Evolutionary conservation across 2,888 invertebrate genomes (phyloP).

Genomic region (Drosophila trichaetosa): DNA sequence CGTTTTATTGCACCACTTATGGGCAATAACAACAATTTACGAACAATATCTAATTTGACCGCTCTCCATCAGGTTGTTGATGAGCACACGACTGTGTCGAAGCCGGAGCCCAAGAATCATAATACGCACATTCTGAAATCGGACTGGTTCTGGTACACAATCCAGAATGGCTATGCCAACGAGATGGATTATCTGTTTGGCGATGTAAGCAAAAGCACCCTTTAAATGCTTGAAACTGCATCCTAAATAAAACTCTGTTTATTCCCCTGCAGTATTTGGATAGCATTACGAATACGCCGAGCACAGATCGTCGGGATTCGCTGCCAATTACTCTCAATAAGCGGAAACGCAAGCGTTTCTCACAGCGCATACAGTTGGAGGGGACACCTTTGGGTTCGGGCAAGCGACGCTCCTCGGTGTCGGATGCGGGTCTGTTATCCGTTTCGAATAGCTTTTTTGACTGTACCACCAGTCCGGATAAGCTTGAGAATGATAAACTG

Average conservation of each 20-base stretch:
- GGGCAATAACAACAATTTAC: background rate
- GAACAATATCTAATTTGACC: constrained; percentile 2
- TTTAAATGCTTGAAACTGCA: background rate
- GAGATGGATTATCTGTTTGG: constrained; percentile 95
- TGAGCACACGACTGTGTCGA: constrained; percentile 89
- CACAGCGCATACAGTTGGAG: constrained; percentile 84
- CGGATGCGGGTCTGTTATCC: constrained; percentile 92
- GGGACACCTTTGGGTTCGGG: constrained; percentile 84
- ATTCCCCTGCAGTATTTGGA: constrained; percentile 81
- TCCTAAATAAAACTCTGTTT: background rate
- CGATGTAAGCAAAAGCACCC: constrained; percentile 88
- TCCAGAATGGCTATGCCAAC: constrained; percentile 97
- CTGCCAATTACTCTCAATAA: constrained; percentile 86
- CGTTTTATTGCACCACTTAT: constrained; percentile 4
- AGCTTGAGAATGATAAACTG: constrained; percentile 85
- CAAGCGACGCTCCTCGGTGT: constrained; percentile 94
- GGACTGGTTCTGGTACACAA: constrained; percentile 99
- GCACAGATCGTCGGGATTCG: constrained; percentile 87
- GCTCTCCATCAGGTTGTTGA: constrained; percentile 91
- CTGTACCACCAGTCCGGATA: constrained; percentile 93
- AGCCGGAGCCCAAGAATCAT: constrained; percentile 89
- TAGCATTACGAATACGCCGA: constrained; percentile 85
- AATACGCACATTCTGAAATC: constrained; percentile 93
- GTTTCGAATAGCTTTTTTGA: constrained; percentile 95
- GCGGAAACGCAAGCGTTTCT: constrained; percentile 93